Evolutionary conservation across 2,113 vertebrate species (phyloP).

Genomic region (Cryptotis parvus): DNA sequence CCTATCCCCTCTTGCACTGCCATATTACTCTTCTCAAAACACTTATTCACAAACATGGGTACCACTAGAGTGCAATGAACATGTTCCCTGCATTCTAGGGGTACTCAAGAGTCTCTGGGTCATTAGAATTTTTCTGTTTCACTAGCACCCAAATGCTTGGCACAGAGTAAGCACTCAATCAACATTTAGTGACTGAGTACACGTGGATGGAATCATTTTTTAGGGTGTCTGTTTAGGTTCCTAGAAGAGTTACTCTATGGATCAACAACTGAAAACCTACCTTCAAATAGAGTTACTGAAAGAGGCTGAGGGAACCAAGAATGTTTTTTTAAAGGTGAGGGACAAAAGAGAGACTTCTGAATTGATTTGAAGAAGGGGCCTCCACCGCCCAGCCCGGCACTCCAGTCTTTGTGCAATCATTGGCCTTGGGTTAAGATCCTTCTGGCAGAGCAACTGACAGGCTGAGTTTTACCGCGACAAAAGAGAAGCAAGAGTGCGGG

Average conservation of each 20-base stretch:
- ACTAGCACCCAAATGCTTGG: background rate
- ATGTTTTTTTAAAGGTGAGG: too few species aligned
- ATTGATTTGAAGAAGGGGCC: too few species aligned
- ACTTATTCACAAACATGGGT: constrained; percentile 20
- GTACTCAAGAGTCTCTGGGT: background rate
- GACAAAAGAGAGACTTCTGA: too few species aligned
- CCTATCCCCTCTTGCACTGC: background rate
- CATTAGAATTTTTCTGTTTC: background rate
- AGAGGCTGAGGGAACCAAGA: background rate
- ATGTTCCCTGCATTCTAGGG: background rate
- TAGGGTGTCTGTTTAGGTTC: background rate
- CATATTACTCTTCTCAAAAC: constrained; percentile 10
- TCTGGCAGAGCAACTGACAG: too few species aligned
- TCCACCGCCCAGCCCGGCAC: too few species aligned
- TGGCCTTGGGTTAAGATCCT: too few species aligned
- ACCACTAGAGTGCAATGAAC: background rate
- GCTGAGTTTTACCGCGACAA: too few species aligned
- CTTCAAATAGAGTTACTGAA: constrained; percentile 8
- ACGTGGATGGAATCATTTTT: constrained; percentile 14
- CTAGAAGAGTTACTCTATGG: background rate
- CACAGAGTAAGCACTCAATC: background rate
- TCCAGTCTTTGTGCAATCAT: too few species aligned
- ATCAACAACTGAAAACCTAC: background rate
- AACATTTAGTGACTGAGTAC: constrained; percentile 1
- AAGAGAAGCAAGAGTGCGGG: background rate